Conservation (phyloP, 1,140 invertebrate genomes). For the Tenebrio molitor region DNA sequence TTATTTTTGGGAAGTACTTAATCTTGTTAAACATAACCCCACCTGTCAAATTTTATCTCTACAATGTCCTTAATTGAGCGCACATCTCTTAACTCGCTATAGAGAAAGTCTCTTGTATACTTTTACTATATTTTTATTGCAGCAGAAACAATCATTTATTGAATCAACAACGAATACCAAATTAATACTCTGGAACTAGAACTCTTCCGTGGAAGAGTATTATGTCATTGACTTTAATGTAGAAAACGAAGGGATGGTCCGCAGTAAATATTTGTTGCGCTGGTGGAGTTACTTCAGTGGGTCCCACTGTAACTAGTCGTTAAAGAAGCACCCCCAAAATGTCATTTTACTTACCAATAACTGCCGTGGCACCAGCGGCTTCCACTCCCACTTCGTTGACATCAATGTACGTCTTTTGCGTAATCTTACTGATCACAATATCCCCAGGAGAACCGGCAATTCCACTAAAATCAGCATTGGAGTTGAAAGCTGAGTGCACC, state of each 20-base stretch:
- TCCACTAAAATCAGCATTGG: constrained; percentile 69
- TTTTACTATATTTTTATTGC: too few species aligned
- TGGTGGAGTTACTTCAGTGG: not conserved
- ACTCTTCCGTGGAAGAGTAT: not conserved
- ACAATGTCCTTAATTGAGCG: too few species aligned
- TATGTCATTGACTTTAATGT: not conserved
- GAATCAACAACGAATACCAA: not conserved
- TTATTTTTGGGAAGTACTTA: too few species aligned
- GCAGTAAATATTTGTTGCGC: constrained; percentile 52
- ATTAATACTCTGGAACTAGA: not conserved
- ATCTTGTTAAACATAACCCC: too few species aligned
- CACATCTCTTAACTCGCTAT: too few species aligned
- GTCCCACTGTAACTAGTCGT: not conserved
- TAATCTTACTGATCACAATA: constrained; percentile 71
- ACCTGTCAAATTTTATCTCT: too few species aligned
- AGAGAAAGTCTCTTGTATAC: too few species aligned
- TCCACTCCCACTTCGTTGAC: constrained; percentile 84
- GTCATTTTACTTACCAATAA: constrained; percentile 50
- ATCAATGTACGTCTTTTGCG: constrained; percentile 81
- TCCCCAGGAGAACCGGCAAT: constrained; percentile 61
- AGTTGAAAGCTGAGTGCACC: constrained; percentile 68
- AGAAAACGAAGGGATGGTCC: constrained; percentile 2
- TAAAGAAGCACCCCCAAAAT: too few species aligned
- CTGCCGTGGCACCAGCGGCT: constrained; percentile 79
- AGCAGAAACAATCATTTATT: not conserved